Conservation (phyloP, 35 echinoderm and acorn worm species). For the Ophiothrix spiculata region DNA sequence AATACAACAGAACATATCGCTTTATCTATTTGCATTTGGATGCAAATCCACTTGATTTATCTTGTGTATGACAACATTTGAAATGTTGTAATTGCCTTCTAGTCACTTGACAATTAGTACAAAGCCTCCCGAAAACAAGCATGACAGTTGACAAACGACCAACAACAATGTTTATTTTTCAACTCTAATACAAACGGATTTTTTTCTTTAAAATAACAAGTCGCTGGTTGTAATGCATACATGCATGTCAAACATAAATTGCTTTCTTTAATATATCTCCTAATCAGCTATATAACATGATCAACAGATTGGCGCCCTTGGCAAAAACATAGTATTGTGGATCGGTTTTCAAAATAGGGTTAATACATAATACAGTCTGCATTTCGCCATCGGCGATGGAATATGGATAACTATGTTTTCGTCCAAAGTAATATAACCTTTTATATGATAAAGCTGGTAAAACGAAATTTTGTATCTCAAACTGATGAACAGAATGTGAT, state of each 20-base stretch:
- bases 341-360: neutral
- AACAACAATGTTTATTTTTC: too few species aligned
- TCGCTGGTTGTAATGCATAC: too few species aligned
- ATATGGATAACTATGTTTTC: neutral
- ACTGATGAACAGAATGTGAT: neutral
- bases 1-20: too few species aligned
- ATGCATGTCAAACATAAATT: neutral
- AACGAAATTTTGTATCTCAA: neutral
- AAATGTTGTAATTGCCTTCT: too few species aligned
- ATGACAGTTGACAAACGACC: too few species aligned
- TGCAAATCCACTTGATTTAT: too few species aligned
- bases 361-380: neutral
- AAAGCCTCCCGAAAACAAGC: too few species aligned
- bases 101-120: too few species aligned
- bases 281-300: conserved; percentile 1
- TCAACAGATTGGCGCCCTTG: neutral
- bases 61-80: too few species aligned
- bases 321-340: neutral
- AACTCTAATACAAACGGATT: too few species aligned
- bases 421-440: neutral
- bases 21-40: too few species aligned
- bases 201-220: too few species aligned
- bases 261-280: neutral
- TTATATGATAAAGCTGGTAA: neutral
- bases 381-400: neutral